Evolutionary conservation across 2,797 vertebrate species (phyloP).

Genomic region (Huso huso): DNA sequence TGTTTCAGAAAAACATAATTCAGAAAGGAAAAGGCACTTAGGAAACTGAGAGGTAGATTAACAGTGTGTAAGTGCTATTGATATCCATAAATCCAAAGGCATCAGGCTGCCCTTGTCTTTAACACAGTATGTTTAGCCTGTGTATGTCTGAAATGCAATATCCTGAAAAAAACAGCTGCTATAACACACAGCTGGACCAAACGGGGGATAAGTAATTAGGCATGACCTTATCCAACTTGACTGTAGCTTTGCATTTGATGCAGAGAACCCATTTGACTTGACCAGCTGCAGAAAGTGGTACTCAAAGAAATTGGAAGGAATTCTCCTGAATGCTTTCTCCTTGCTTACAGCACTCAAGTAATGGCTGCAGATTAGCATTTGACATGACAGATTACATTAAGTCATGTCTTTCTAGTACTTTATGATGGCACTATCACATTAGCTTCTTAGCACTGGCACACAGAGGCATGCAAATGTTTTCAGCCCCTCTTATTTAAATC

Average conservation of each 20-base stretch:
- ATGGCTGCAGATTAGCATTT: slow-evolving; percentile 98
- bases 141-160: slow-evolving; percentile 34
- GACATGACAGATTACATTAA: slow-evolving; percentile 99
- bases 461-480: slow-evolving; percentile 93
- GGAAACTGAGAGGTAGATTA: slow-evolving; percentile 44
- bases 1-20: slow-evolving; percentile 43
- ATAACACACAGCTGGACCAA: slow-evolving; percentile 20
- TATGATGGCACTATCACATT: slow-evolving; percentile 86
- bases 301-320: slow-evolving; percentile 73
- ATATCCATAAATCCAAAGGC: slow-evolving; percentile 41
- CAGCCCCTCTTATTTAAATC: slow-evolving; percentile 98
- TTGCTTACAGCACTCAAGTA: slow-evolving; percentile 81
- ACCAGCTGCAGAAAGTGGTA: slow-evolving; percentile 72
- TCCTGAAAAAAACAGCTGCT: slow-evolving; percentile 36
- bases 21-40: slow-evolving; percentile 47
- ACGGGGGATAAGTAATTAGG: slow-evolving; percentile 62
- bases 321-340: slow-evolving; percentile 79
- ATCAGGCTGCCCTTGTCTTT: slow-evolving; percentile 35
- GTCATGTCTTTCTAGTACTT: slow-evolving; percentile 87
- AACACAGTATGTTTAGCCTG: slow-evolving; percentile 33
- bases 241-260: slow-evolving; percentile 75
- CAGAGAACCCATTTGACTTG: slow-evolving; percentile 75
- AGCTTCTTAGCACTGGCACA: slow-evolving; percentile 93
- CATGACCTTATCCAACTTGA: slow-evolving; percentile 71
- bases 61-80: slow-evolving; percentile 47